Evolutionary conservation across 2,113 vertebrate species (phyloP).

Genomic region (Cairina moschata): DNA sequence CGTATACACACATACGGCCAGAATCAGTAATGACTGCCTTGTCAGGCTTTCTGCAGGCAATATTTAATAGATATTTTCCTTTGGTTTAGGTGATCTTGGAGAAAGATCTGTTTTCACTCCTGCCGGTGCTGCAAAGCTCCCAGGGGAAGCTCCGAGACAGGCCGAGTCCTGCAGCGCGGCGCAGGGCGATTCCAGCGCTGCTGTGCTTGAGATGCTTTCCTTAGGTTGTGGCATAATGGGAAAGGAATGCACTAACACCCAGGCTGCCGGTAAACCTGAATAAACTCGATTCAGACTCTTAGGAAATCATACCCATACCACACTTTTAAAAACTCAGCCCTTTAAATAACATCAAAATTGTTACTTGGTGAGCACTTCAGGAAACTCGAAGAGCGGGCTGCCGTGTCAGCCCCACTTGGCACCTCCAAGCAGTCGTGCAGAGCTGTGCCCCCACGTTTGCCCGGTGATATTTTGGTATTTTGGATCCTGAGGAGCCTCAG

Average conservation of each 20-base stretch:
- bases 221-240: background rate
- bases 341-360: background rate
- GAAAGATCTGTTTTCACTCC: background rate
- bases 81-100: background rate
- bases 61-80: slow-evolving; percentile 6
- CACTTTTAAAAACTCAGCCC: background rate
- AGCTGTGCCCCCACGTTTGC: background rate
- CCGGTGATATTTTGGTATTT: background rate
- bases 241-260: background rate
- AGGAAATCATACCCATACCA: background rate
- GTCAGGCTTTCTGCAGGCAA: background rate
- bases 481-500: too few relatives aligned
- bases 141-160: background rate
- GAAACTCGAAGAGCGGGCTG: background rate
- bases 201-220: slow-evolving; percentile 14
- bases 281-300: background rate
- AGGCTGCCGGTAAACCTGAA: slow-evolving; percentile 5
- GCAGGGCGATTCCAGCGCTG: background rate
- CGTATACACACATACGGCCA: accelerated
- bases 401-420: background rate
- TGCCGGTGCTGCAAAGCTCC: slow-evolving; percentile 10
- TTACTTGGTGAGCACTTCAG: background rate
- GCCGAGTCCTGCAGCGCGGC: background rate
- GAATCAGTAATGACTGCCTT: background rate
- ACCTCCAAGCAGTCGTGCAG: background rate